A percentile compares a stretch with the other conserved stretches of the same genome.
These are phyloP conservation scores for Heliconius hermathena DNA, from an alignment of 1,140 invertebrate genomes.

Conservation along the genomic window DNA sequence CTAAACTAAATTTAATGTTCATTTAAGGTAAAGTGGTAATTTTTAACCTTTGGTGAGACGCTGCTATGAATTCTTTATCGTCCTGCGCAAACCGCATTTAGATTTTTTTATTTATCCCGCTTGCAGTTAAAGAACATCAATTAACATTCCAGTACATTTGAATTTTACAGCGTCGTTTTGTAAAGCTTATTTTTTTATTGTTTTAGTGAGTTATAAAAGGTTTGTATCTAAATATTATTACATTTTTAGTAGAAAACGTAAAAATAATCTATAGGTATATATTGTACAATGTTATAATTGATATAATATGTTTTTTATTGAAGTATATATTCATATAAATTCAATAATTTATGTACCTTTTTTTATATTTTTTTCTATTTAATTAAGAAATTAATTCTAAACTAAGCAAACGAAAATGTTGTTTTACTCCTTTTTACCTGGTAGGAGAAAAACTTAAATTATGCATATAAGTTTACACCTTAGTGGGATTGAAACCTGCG, in stretches of 20 bases:
- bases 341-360: too few species aligned
- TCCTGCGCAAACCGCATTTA: slow-evolving; percentile 22
- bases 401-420: too few species aligned
- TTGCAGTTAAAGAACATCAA: slow-evolving; percentile 32
- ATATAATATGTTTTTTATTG: too few species aligned
- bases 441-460: too few species aligned
- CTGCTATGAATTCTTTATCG: slow-evolving; percentile 35
- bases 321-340: too few species aligned
- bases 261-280: too few species aligned
- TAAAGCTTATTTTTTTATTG: slow-evolving; percentile 16
- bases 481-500: too few species aligned
- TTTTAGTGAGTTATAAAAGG: not conserved
- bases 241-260: not conserved
- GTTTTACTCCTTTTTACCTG: too few species aligned
- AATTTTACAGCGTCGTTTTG: slow-evolving; percentile 17
- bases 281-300: too few species aligned
- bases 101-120: slow-evolving; percentile 13
- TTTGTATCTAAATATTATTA: not conserved
- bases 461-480: too few species aligned
- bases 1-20: slow-evolving; percentile 28
- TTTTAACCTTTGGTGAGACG: slow-evolving; percentile 32
- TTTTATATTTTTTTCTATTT: too few species aligned
- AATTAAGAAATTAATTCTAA: too few species aligned
- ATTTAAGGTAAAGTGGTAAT: slow-evolving; percentile 30
- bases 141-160: slow-evolving; percentile 26